Evolutionary conservation across 2,113 vertebrate species (phyloP).

Genomic region (Peromyscus maniculatus): DNA sequence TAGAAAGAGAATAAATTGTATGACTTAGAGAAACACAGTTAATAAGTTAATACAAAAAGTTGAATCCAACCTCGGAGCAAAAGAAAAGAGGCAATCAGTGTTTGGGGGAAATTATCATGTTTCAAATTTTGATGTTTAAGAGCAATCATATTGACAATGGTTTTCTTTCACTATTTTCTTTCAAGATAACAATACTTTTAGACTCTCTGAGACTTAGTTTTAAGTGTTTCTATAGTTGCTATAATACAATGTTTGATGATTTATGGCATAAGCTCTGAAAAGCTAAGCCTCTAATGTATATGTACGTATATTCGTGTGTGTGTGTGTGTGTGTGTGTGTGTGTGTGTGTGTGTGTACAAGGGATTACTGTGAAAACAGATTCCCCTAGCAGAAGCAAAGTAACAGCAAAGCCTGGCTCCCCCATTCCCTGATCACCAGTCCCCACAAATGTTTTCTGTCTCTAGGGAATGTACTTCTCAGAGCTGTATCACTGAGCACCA

Average conservation of each 20-base stretch:
- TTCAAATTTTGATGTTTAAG: constrained; percentile 58
- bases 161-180: constrained; percentile 31
- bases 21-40: background rate
- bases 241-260: background rate
- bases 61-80: background rate
- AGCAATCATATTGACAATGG: background rate
- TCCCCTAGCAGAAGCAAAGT: background rate
- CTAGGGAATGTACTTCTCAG: background rate
- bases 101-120: constrained; percentile 29
- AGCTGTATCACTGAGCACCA: accelerated
- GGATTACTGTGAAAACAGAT: background rate
- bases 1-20: constrained; percentile 35
- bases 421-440: background rate
- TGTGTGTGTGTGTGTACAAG: background rate
- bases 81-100: background rate
- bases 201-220: constrained; percentile 1
- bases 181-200: constrained; percentile 28
- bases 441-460: background rate
- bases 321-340: background rate
- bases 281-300: background rate
- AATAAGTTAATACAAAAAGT: constrained; percentile 55
- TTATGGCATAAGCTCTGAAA: background rate
- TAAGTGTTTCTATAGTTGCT: background rate
- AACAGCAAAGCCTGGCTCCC: accelerated
- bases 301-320: background rate